phyloP scores from a whole-genome alignment of 2,797 vertebrate species.

The Eutrigla gurnardus region DNA sequence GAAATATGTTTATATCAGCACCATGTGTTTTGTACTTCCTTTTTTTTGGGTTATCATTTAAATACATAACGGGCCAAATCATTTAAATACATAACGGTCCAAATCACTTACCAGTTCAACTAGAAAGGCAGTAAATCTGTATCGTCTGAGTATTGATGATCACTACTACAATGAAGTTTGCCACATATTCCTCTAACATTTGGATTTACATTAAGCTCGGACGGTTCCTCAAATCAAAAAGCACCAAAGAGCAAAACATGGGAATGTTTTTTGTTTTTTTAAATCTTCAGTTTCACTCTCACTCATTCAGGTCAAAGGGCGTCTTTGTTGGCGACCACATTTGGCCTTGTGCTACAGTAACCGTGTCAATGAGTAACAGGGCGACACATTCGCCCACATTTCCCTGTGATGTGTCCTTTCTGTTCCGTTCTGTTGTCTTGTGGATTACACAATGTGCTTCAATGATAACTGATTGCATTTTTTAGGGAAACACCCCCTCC shows the following conservation, averaged over 20 bases:
- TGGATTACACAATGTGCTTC: background rate
- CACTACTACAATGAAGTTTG: background rate
- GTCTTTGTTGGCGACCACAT: background rate
- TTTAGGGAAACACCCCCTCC: background rate
- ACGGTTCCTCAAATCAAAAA: constrained; percentile 9
- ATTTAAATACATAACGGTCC: background rate
- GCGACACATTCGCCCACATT: background rate
- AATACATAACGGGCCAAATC: background rate
- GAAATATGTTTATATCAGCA: background rate
- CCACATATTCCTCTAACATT: background rate
- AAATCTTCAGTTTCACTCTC: constrained; percentile 13
- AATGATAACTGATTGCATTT: constrained; percentile 1
- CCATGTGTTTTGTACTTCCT: constrained; percentile 14
- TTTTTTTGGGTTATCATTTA: background rate
- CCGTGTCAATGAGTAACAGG: constrained; percentile 30
- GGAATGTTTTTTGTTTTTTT: background rate
- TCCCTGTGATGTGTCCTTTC: constrained; percentile 17
- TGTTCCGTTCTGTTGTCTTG: constrained; percentile 43
- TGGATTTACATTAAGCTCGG: background rate
- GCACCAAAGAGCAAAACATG: background rate
- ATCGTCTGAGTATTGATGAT: background rate
- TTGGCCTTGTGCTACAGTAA: background rate
- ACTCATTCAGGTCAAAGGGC: background rate
- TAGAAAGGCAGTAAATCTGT: background rate
- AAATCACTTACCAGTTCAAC: background rate